Conservation (phyloP, 2,888 invertebrate genomes). For the Coenonympha glycerion region DNA sequence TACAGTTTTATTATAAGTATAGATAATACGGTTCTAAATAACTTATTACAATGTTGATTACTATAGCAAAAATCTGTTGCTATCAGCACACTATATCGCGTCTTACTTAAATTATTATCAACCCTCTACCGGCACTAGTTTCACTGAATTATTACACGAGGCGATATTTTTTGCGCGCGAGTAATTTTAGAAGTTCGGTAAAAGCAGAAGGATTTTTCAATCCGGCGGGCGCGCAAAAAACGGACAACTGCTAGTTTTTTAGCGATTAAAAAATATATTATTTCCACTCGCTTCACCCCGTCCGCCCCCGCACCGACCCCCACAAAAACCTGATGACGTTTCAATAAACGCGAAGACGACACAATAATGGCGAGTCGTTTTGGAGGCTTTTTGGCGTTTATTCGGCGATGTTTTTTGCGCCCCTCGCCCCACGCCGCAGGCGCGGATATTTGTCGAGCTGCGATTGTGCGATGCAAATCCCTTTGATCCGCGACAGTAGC, state of each 20-base stretch:
- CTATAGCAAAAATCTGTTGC: neutral
- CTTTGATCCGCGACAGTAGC: slow-evolving; percentile 36
- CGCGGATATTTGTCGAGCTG: slow-evolving; percentile 38
- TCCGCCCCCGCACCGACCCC: slow-evolving; percentile 39
- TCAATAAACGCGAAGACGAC: slow-evolving; percentile 45
- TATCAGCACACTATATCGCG: neutral
- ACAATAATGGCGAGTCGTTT: slow-evolving; percentile 27
- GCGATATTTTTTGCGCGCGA: slow-evolving; percentile 17
- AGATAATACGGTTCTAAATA: too few species aligned
- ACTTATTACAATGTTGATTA: too few species aligned
- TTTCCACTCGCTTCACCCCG: slow-evolving; percentile 8
- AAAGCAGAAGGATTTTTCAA: slow-evolving; percentile 31
- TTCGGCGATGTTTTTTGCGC: slow-evolving; percentile 29
- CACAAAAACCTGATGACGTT: slow-evolving; percentile 47
- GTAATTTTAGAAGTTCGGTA: slow-evolving; percentile 35
- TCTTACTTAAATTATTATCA: neutral
- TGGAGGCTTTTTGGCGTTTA: slow-evolving; percentile 27
- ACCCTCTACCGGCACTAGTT: neutral
- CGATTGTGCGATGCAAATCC: slow-evolving; percentile 34
- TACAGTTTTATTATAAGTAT: too few species aligned
- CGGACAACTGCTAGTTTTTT: slow-evolving; percentile 44
- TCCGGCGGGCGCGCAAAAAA: slow-evolving; percentile 40
- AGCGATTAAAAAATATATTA: slow-evolving; percentile 34
- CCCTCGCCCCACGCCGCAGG: slow-evolving; percentile 30
- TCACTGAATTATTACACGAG: neutral